Evolutionary conservation across 2,797 vertebrate genomes (phyloP).

Genomic region (Scleropages formosus): DNA sequence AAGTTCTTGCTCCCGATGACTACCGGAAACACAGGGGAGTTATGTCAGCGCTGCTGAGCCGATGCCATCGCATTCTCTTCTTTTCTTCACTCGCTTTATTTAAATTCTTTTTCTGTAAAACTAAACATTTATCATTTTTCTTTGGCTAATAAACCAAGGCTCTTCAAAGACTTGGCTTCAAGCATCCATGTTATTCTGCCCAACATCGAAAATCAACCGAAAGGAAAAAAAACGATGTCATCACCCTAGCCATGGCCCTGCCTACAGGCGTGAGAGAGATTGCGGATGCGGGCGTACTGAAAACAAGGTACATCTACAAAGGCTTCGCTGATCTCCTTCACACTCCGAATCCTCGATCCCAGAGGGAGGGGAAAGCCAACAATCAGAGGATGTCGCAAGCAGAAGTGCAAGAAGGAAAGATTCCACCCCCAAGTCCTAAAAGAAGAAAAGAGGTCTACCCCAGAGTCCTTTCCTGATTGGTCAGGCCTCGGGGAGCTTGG

Average conservation of each 20-base stretch:
- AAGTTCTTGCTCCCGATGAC: constrained; percentile 7
- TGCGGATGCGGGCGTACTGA: constrained; percentile 36
- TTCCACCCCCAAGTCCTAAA: constrained; percentile 44
- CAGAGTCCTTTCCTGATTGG: constrained; percentile 61
- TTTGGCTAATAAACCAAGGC: constrained; percentile 31
- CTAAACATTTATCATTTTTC: constrained; percentile 32
- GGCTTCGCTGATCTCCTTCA: background rate
- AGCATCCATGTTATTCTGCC: constrained; percentile 33
- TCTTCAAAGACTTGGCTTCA: constrained; percentile 53
- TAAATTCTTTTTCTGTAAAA: constrained; percentile 29
- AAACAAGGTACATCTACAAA: constrained; percentile 46
- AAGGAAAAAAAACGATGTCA: constrained; percentile 35
- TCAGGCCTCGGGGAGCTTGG: constrained; percentile 60
- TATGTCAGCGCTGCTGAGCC: background rate
- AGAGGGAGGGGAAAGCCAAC: constrained; percentile 23
- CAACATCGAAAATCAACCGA: background rate
- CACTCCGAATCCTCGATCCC: background rate
- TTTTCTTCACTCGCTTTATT: constrained; percentile 29
- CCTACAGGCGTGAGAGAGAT: no score
- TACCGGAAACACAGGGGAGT: background rate
- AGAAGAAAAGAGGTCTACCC: constrained; percentile 48
- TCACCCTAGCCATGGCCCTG: constrained; percentile 46
- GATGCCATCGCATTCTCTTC: constrained; percentile 31
- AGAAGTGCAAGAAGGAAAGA: constrained; percentile 54
- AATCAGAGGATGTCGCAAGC: constrained; percentile 27